phyloP scores from a whole-genome alignment of 1,140 invertebrate species.

The Dendrolimus punctatus region DNA sequence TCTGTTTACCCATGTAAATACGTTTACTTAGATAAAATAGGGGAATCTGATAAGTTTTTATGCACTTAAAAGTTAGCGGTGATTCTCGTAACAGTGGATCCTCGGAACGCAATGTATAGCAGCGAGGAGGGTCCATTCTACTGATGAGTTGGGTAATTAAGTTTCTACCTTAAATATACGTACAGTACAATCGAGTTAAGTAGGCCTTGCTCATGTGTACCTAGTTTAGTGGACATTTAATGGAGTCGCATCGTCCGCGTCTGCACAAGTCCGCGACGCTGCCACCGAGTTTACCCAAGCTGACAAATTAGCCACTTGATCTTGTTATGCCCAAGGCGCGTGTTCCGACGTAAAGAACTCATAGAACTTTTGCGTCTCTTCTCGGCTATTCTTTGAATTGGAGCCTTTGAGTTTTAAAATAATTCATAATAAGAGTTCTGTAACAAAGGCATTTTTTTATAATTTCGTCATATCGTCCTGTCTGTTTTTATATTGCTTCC shows the following conservation, averaged over 20 bases:
- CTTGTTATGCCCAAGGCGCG: slow-evolving; percentile 30
- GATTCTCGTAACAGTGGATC: too few species aligned
- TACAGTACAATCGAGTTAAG: slow-evolving; percentile 35
- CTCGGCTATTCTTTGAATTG: slow-evolving; percentile 15
- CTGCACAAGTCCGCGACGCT: slow-evolving; percentile 28
- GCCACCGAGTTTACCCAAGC: slow-evolving; percentile 40
- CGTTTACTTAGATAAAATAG: too few species aligned
- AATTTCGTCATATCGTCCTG: too few species aligned
- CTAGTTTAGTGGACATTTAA: slow-evolving; percentile 59
- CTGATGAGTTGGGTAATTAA: slow-evolving; percentile 57
- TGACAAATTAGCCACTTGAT: slow-evolving; percentile 66
- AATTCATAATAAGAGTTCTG: too few species aligned
- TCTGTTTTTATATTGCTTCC: too few species aligned
- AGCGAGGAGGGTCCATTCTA: slow-evolving; percentile 15
- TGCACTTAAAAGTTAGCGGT: too few species aligned
- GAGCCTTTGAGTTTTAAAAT: too few species aligned
- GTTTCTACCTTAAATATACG: slow-evolving; percentile 50
- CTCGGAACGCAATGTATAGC: too few species aligned
- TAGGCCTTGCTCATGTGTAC: slow-evolving; percentile 48
- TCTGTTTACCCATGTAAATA: too few species aligned
- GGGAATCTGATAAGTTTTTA: too few species aligned
- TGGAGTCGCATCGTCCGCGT: slow-evolving; percentile 56
- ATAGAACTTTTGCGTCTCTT: slow-evolving; percentile 24
- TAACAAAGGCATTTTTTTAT: too few species aligned
- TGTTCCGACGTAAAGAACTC: slow-evolving; percentile 32